Conservation (phyloP, 2,888 invertebrate species). For the Coenonympha glycerion region DNA sequence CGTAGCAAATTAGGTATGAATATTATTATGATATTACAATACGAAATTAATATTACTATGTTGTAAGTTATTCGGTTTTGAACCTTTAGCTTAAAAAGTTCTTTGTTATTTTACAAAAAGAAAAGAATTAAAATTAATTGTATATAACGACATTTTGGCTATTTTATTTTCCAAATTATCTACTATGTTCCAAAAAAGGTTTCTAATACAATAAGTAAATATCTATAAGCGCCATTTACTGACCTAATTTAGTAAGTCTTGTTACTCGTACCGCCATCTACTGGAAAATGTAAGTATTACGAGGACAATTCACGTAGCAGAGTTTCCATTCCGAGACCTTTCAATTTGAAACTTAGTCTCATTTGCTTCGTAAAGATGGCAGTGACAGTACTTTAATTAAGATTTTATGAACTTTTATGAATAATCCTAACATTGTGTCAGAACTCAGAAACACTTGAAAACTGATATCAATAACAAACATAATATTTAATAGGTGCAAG, state of each 20-base stretch:
- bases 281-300: neutral
- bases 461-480: no score
- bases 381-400: no score
- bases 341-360: no score
- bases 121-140: conserved; percentile 64
- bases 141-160: conserved; percentile 45
- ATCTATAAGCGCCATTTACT: neutral
- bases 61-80: conserved; percentile 56
- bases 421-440: no score
- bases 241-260: neutral
- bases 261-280: neutral
- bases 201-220: neutral
- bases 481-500: no score
- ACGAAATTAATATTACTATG: neutral
- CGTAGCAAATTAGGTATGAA: neutral
- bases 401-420: no score
- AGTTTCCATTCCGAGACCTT: neutral
- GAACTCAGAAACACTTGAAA: no score
- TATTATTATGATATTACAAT: neutral
- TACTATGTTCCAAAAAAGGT: neutral
- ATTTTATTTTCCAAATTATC: conserved; percentile 1
- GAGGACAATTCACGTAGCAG: neutral
- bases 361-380: no score
- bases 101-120: conserved; percentile 69
- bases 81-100: conserved; percentile 65